These are phyloP conservation scores for Heliconius hewitsoni DNA, from an alignment of 1,140 invertebrate genomes.

Conservation along the genomic window DNA sequence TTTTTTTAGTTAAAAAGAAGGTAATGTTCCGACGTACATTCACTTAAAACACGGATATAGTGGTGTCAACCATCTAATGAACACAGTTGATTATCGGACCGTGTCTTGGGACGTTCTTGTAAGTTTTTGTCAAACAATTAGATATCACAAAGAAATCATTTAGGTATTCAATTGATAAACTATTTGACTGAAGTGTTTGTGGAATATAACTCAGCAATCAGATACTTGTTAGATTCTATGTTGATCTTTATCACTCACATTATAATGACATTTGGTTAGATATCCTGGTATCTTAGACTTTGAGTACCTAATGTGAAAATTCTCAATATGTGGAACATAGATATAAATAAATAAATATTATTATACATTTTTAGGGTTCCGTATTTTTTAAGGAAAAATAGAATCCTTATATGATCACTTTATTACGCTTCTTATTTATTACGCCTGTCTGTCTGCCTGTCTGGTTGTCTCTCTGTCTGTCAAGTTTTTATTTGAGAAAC, in stretches of 20 bases:
- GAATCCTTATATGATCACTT: no score
- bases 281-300: background rate
- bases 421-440: no score
- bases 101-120: slow-evolving; percentile 21
- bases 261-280: slow-evolving; percentile 3
- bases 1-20: background rate
- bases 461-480: no score
- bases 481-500: no score
- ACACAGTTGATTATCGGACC: slow-evolving; percentile 18
- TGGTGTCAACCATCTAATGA: slow-evolving; percentile 9
- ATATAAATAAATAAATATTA: no score
- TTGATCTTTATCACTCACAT: slow-evolving; percentile 3
- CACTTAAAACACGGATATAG: slow-evolving; percentile 15
- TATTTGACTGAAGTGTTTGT: slow-evolving; percentile 8
- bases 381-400: no score
- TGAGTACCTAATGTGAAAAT: background rate
- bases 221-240: background rate
- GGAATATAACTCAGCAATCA: slow-evolving; percentile 3
- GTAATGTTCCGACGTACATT: slow-evolving; percentile 7
- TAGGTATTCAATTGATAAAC: slow-evolving; percentile 11
- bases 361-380: no score
- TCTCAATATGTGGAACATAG: background rate
- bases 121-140: slow-evolving; percentile 12
- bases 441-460: no score
- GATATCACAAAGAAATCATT: slow-evolving; percentile 17